A percentile compares a stretch with the other conserved stretches of the same genome.
Conservation (phyloP, 2,113 vertebrate genomes). For the Scalopus aquaticus region DNA sequence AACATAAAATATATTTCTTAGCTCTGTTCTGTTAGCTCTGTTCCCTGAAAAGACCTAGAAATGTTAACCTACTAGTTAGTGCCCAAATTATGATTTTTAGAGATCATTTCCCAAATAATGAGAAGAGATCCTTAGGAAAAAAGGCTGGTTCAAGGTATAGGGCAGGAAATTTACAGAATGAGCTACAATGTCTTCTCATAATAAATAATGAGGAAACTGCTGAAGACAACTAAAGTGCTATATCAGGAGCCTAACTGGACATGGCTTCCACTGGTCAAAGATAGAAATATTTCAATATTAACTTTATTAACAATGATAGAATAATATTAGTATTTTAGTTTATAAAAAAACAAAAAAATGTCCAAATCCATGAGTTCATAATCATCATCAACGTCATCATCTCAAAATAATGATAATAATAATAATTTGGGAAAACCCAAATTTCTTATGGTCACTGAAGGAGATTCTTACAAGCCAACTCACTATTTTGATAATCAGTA, state of each 20-base stretch:
- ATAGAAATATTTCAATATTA: background rate
- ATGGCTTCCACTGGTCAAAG: background rate
- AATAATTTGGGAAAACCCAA: background rate
- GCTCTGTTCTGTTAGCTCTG: no score
- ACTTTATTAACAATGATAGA: background rate
- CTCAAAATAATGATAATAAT: background rate
- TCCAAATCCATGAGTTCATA: background rate
- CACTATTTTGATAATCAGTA: conserved; percentile 22
- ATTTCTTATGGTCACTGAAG: background rate
- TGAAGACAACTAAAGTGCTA: background rate
- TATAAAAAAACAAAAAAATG: background rate
- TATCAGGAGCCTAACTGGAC: background rate
- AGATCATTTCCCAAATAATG: background rate
- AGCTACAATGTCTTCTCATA: background rate
- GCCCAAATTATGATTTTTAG: background rate
- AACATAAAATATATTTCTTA: background rate
- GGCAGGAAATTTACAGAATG: background rate
- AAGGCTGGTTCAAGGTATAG: background rate
- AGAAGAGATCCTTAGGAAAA: background rate
- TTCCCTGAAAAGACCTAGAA: conserved; percentile 2
- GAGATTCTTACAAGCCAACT: background rate
- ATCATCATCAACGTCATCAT: background rate
- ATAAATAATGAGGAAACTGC: background rate
- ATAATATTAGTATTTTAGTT: conserved; percentile 12
- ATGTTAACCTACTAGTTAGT: background rate